A percentile compares a stretch with the other conserved stretches of the same genome.
Evolutionary conservation across 2,797 vertebrate genomes (phyloP).

Genomic region (Gadopsis bispinosus): DNA sequence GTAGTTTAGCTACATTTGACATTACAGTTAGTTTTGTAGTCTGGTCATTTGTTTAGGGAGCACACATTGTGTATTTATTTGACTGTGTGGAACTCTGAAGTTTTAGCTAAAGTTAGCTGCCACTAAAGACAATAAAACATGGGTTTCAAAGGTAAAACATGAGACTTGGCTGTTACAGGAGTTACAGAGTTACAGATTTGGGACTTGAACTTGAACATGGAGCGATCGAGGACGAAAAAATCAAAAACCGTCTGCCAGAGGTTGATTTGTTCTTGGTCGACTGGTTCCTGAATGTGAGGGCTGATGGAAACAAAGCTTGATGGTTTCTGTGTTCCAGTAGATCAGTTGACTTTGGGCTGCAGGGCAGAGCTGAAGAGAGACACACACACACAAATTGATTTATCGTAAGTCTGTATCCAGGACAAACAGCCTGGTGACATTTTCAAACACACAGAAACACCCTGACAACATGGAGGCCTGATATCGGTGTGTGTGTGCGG

Average conservation of each 20-base stretch:
- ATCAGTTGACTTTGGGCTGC: slow-evolving; percentile 48
- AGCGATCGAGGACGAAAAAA: not conserved
- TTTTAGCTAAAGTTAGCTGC: not conserved
- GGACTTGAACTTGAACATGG: not conserved
- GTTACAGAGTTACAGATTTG: too few species aligned
- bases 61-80: too few species aligned
- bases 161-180: not conserved
- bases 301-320: slow-evolving; percentile 51
- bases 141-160: not conserved
- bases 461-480: not conserved
- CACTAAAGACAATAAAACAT: not conserved
- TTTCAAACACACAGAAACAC: slow-evolving; percentile 16
- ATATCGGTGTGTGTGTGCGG: slow-evolving; percentile 6
- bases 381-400: slow-evolving; percentile 35
- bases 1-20: not conserved
- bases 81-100: not conserved
- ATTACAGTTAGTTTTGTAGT: too few species aligned
- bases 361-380: slow-evolving; percentile 20
- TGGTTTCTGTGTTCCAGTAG: slow-evolving; percentile 49
- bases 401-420: slow-evolving; percentile 33
- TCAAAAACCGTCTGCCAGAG: not conserved
- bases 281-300: slow-evolving; percentile 36
- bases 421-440: slow-evolving; percentile 14
- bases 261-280: slow-evolving; percentile 27
- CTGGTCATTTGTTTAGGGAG: too few species aligned